Evolutionary conservation across 2,797 vertebrate genomes (phyloP), one percentile per base, ranked within the genome.

Genomic region (Cynodonichthys magdalenae): DNA sequence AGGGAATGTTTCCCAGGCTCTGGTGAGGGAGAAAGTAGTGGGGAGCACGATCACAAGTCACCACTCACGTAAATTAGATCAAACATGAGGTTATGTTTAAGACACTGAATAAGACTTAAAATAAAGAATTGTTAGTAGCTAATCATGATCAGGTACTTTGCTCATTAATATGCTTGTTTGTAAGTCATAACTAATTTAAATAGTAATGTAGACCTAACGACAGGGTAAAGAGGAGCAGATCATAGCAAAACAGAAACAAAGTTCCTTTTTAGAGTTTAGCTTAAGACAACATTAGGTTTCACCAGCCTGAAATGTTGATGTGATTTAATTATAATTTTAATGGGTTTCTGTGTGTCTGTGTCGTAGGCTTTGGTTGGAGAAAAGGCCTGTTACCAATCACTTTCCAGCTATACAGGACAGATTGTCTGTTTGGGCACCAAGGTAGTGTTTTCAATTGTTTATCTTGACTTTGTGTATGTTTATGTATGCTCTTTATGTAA

Each of bases 351-450:
- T 66, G 42, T 62, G 19, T 65, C 11, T 76, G 29, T 79, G 12
- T 81, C 81, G 2, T 75, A 99, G 97, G 97, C 97, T 18, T 71
- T 99, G 66, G 97, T 99, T 20, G 97, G 97, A 84, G 97, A 99
- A 74, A 98, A 96, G 77, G 96, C 97, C 58, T 99, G 97, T 70
- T 99, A 98, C 65, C 96, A 99, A 82, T 98, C 97, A 6, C 95
- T 98, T 60, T 97, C 95, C 51, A 96, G 95, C 87, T 95, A 94
- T 27, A 92, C 93, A 18, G 96, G 96, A 41, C 96, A 99, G 85
- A 94, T 99, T 31, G 92, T 99, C 79, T 97, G 96, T 83, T 89
- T 99, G 77, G 97, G 97, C 76, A 99, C 96, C 15, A 99, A 99
- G 93, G 97, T 99, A 94, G 12, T n/a, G 15, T 54, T 51, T 62